Percentiles rank a stretch among this genome's conserved stretches.
These are phyloP conservation scores for Nycticryphes semicollaris DNA, from an alignment of 2,113 vertebrate genomes.

Conservation along the genomic window DNA sequence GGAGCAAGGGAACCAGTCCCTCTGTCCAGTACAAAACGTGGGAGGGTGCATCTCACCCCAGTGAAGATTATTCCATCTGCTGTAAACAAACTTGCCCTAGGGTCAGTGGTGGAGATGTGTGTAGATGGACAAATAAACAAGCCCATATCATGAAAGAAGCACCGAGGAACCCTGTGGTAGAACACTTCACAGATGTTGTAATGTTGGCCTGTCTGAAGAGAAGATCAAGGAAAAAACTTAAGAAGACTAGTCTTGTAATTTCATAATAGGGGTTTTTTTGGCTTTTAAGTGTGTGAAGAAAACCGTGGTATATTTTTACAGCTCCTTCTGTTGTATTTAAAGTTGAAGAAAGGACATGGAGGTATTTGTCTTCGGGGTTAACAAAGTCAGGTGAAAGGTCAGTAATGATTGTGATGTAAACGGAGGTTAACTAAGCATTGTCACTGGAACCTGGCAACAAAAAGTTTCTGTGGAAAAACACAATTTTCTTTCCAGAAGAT, in stretches of 20 bases:
- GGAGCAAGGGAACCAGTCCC: background rate
- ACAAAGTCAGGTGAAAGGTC: background rate
- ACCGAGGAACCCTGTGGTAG: background rate
- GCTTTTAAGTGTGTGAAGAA: background rate
- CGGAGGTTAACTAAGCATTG: background rate
- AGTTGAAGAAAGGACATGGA: background rate
- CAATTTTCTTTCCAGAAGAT: background rate
- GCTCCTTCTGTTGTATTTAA: background rate
- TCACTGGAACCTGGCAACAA: background rate
- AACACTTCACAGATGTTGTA: background rate
- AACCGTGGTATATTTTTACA: background rate
- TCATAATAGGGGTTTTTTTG: background rate
- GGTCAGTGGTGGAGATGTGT: background rate
- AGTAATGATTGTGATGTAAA: background rate
- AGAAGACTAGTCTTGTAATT: background rate
- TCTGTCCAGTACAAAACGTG: too few species aligned
- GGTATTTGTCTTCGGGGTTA: background rate
- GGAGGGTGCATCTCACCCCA: background rate
- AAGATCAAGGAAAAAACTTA: background rate
- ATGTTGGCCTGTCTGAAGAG: background rate
- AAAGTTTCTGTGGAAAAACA: background rate
- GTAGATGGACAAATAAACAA: background rate
- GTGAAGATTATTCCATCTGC: background rate
- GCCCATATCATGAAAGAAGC: background rate
- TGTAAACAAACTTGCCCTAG: accelerated